Evolutionary conservation across 1,140 invertebrate genomes (phyloP), one percentile per base, ranked within the genome.

Genomic region (Solen grandis): DNA sequence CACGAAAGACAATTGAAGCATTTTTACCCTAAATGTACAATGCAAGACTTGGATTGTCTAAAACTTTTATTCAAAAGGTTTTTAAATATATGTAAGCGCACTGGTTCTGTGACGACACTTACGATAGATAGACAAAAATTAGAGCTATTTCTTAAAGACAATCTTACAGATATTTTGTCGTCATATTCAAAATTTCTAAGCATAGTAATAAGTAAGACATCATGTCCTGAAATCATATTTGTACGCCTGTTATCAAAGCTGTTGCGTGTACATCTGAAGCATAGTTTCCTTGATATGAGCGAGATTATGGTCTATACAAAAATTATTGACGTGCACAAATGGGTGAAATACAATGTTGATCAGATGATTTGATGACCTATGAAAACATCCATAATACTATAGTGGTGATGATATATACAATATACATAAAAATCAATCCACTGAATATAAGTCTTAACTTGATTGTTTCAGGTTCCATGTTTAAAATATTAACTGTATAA

Each of bases 161-260:
- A 59, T 5, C 10, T 19, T n/a, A 1, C 59, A 10, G 29, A 62
- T 14, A 62, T 62, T 22, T 31, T 62, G 8, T 62, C 38, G 19
- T 62, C 31, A 19, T 62, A 62, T 33, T 62, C 59, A 13, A 62
- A 33, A n/a, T 62, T 62, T 33, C 31, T 62, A 8, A 33, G 29
- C 25, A 62, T 19, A 1, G 59, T 62, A 2, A 33, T 62, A 19
- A 22, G 59, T 3, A 62, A 62, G 29, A 19, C 59, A 5, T 13
- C 29, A 1, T n/a, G 13, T 2, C 16, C 31, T 1, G 3, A 14
- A 10, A 13, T 35, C 5, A 3, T 62, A n/a, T 62, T 62, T 62
- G 29, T n/a, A 22, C 33, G 38, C 4, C 14, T 62, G 1, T 1
- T 62, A 35, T 31, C 31, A 3, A 62, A 22, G 1, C 16, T 13